phyloP scores from a whole-genome alignment of 2,888 invertebrate species.

The Zhuqinia jingwanae region DNA sequence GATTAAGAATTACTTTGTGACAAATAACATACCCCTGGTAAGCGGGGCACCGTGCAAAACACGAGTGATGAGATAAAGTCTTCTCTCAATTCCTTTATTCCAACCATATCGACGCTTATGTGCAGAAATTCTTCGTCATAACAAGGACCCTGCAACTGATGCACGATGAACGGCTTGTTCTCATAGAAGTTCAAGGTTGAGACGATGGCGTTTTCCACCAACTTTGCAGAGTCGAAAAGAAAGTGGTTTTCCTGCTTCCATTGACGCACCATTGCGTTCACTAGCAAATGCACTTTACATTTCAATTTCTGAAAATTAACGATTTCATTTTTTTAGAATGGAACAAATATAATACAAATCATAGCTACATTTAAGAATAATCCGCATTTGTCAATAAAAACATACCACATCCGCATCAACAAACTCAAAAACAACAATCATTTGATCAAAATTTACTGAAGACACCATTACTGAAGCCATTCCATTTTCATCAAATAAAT shows the following conservation, averaged over 20 bases:
- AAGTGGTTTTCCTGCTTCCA: slow-evolving; percentile 36
- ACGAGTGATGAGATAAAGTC: neutral
- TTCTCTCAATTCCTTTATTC: neutral
- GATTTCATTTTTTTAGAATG: too few species aligned
- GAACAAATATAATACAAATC: too few species aligned
- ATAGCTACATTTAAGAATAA: too few species aligned
- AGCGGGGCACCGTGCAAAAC: slow-evolving; percentile 1
- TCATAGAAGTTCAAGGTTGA: neutral
- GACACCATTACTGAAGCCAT: too few species aligned
- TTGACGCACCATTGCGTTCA: neutral
- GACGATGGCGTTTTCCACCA: neutral
- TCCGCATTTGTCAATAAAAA: neutral
- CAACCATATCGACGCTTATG: slow-evolving; percentile 14
- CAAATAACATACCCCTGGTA: slow-evolving; percentile 7
- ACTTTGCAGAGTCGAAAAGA: neutral
- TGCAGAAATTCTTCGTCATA: neutral
- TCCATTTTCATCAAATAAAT: too few species aligned
- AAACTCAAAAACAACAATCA: neutral
- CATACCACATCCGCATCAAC: neutral
- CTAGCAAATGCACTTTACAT: neutral
- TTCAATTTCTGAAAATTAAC: neutral
- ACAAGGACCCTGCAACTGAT: neutral
- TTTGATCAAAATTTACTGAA: neutral
- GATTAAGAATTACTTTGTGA: too few species aligned
- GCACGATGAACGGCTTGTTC: neutral